Conservation (phyloP, 2,888 invertebrate species). For the Phytoseiulus persimilis region DNA sequence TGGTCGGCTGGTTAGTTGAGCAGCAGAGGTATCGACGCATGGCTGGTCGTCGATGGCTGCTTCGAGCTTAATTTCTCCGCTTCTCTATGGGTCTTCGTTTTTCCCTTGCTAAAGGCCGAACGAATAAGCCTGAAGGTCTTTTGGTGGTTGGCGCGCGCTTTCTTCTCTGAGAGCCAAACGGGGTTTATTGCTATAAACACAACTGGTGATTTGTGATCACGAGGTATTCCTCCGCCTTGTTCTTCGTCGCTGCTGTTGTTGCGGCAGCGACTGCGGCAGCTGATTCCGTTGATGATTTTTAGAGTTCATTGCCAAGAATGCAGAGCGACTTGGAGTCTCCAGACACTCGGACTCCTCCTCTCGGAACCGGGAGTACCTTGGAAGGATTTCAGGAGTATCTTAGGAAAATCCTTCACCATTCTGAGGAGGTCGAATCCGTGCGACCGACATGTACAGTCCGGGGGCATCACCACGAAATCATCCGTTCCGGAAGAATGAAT, state of each 20-base stretch:
- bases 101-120: not conserved
- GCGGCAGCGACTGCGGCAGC: not conserved
- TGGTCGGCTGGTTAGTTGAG: not conserved
- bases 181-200: not conserved
- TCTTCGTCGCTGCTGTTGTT: not conserved
- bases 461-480: too few relatives aligned
- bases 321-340: too few relatives aligned
- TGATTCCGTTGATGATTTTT: not conserved
- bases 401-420: too few relatives aligned
- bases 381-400: too few relatives aligned
- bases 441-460: too few relatives aligned
- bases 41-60: not conserved
- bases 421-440: too few relatives aligned
- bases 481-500: too few relatives aligned
- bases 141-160: not conserved
- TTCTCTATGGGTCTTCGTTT: not conserved
- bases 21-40: not conserved
- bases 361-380: too few relatives aligned
- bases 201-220: not conserved
- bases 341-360: too few relatives aligned
- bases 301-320: too few relatives aligned
- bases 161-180: not conserved
- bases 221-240: not conserved
- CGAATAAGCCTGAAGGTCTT: not conserved
- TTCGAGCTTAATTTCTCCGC: not conserved